Evolutionary conservation across 2,113 vertebrate species (phyloP).

Genomic region (Zosterops hypoxanthus): DNA sequence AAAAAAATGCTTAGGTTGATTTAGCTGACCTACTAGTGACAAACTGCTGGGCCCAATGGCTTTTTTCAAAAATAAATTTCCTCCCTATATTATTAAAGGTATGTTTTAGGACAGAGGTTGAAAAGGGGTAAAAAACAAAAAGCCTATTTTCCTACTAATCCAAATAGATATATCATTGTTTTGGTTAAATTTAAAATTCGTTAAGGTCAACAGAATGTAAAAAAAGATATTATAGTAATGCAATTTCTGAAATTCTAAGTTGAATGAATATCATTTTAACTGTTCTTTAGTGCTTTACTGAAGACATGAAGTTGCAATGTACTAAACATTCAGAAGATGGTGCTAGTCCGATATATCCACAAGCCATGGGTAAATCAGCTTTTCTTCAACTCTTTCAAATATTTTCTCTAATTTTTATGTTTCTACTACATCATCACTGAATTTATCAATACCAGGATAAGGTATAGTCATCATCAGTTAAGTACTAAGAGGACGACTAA

Average conservation of each 20-base stretch:
- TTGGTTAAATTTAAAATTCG: background rate
- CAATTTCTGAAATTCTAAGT: background rate
- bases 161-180: background rate
- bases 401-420: background rate
- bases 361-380: slow-evolving; percentile 1
- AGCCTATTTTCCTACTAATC: background rate
- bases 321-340: slow-evolving; percentile 65
- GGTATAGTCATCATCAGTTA: background rate
- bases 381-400: background rate
- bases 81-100: background rate
- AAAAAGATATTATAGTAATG: background rate
- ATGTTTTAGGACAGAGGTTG: background rate
- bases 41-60: background rate
- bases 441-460: background rate
- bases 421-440: background rate
- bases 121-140: background rate
- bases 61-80: background rate
- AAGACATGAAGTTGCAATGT: slow-evolving; percentile 42
- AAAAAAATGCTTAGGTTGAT: background rate
- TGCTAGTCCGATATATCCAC: slow-evolving; percentile 49
- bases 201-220: background rate
- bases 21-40: background rate
- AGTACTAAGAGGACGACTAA: background rate
- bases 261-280: background rate
- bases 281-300: background rate